phyloP scores from a whole-genome alignment of 2,888 invertebrate species.

The Adelognathus sp. region DNA sequence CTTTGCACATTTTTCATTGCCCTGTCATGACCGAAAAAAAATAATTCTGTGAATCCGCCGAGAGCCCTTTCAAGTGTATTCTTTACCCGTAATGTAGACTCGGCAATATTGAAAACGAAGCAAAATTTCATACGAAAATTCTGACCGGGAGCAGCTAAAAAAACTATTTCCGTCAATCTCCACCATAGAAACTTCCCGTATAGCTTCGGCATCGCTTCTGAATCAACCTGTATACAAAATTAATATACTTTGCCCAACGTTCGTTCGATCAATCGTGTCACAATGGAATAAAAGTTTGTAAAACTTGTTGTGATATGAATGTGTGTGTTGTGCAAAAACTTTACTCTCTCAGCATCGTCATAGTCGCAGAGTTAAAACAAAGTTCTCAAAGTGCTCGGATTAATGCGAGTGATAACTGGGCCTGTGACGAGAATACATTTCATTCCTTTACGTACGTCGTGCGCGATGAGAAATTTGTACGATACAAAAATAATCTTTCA shows the following conservation, averaged over 20 bases:
- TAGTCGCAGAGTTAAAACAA: not conserved
- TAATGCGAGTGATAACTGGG: not conserved
- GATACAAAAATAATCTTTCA: constrained; percentile 1
- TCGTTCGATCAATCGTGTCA: constrained; percentile 8
- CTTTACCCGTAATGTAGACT: too few species aligned
- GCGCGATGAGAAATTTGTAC: not conserved
- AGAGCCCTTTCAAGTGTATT: too few species aligned
- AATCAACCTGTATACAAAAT: too few species aligned
- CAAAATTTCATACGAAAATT: too few species aligned
- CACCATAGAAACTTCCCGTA: too few species aligned
- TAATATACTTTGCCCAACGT: constrained; percentile 17
- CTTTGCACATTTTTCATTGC: too few species aligned
- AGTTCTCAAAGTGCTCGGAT: not conserved
- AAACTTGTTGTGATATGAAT: not conserved
- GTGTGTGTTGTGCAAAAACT: not conserved
- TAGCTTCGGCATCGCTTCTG: too few species aligned
- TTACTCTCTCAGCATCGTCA: not conserved
- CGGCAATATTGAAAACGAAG: too few species aligned
- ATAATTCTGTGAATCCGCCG: too few species aligned
- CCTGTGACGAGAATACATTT: not conserved
- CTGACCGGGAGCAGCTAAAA: too few species aligned
- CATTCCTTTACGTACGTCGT: not conserved
- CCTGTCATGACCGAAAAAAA: too few species aligned
- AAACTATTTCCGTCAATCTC: too few species aligned
- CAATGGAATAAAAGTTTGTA: constrained; percentile 9